Evolutionary conservation across 2,113 vertebrate genomes (phyloP), one percentile per base, ranked within the genome.

Genomic region (Ammodytes dubius): DNA sequence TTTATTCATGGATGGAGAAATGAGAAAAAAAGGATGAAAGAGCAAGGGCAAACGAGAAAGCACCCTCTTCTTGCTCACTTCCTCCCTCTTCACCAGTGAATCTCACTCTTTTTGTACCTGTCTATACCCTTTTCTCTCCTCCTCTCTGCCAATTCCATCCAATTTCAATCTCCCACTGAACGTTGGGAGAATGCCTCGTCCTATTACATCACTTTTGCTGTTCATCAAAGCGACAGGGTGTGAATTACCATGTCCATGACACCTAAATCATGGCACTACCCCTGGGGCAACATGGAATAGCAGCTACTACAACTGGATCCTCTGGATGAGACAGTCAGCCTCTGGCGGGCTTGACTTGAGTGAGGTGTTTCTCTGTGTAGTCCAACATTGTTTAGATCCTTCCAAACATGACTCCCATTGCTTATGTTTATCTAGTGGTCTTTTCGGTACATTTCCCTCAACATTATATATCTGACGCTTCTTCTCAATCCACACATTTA

Each of bases 161-260:
- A 78, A 89, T 91, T 93, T 93, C 88, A 91, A 89, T 91, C 90
- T 93, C 82, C 64, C 60, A 50, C 84, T 67, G 83, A 89, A 79
- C 60, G 67, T 77, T 89, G 35, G 10, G 78, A 87, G 72, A 85
- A 90, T 81, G 91, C 82, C 92, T 83, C 72, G 67, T 87, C 82
- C 87, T 84, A 82, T 93, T 91, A 91, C 87, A 92, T 92, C 91
- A 89, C 89, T 90, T 86, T 68, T 63, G 82, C 81, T 84, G 89
- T 93, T 91, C 89, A 91, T 93, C 91, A 90, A 87, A 90, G 91
- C 73, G 83, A 93, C 88, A 90, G 89, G 85, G 86, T 89, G 91
- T 85, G 91, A 92, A 92, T 92, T 83, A 89, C 87, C 84, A 88
- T 70, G 82, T 89, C 88, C 85, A 37, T 91, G 92, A 92, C 89